These are phyloP conservation scores for Elephantulus edwardii DNA, from an alignment of 2,113 vertebrate species.

Conservation along the genomic window DNA sequence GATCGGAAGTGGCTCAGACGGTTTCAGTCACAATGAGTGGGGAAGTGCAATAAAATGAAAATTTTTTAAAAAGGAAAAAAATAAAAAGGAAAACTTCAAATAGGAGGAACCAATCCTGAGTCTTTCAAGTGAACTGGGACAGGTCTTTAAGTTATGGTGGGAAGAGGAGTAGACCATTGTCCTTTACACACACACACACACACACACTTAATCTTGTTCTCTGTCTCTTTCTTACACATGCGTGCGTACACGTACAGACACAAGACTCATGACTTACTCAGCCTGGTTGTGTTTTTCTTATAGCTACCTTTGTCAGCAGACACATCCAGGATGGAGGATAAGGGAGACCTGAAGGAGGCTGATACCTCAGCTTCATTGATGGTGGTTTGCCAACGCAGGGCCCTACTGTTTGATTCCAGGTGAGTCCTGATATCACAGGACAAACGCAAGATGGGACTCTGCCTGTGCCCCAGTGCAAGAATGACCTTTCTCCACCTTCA, in stretches of 20 bases:
- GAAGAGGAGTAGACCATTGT: neutral
- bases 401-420: neutral
- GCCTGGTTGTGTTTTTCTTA: neutral
- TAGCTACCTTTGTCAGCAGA: neutral
- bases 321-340: neutral
- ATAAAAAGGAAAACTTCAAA: neutral
- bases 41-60: neutral
- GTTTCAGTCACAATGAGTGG: neutral
- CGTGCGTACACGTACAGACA: too few relatives aligned
- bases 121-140: neutral
- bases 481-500: neutral
- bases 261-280: too few relatives aligned
- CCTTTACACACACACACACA: neutral
- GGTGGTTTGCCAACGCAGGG: neutral
- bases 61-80: neutral
- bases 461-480: neutral
- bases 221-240: too few relatives aligned
- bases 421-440: neutral
- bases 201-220: neutral
- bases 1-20: neutral
- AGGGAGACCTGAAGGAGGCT: accelerated
- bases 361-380: neutral
- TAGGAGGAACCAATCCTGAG: neutral
- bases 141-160: neutral
- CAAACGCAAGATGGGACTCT: neutral